A percentile compares a stretch with the other conserved stretches of the same genome.
These are phyloP conservation scores for Hypanus sabinus DNA, from an alignment of 2,113 vertebrate species.

Conservation along the genomic window DNA sequence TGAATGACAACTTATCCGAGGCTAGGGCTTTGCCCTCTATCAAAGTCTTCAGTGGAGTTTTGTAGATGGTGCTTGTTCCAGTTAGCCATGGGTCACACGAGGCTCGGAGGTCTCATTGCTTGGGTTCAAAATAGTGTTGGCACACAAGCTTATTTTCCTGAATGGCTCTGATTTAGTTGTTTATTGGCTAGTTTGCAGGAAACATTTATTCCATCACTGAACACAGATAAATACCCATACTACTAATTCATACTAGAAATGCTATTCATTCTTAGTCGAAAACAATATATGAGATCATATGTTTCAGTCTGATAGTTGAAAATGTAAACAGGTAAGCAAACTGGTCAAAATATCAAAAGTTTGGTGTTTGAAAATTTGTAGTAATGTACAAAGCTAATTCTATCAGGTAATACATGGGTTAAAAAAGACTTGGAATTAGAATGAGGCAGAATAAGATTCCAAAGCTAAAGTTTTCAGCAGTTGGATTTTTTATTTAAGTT, in stretches of 20 bases:
- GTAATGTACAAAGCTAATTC: neutral
- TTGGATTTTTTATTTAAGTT: neutral
- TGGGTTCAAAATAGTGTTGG: too few relatives aligned
- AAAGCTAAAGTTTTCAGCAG: neutral
- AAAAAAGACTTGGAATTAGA: neutral
- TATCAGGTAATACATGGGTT: neutral
- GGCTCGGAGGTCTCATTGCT: too few relatives aligned
- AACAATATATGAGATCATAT: neutral
- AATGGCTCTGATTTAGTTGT: too few relatives aligned
- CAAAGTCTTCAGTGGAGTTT: too few relatives aligned
- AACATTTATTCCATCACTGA: neutral
- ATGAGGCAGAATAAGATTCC: neutral
- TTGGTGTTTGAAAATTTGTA: neutral
- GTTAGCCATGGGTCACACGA: too few relatives aligned
- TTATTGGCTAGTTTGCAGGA: conserved; percentile 10
- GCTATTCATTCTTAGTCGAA: neutral
- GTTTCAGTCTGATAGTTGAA: neutral
- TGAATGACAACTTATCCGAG: too few relatives aligned
- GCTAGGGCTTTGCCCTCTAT: too few relatives aligned
- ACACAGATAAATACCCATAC: neutral
- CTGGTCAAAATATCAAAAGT: neutral
- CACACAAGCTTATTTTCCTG: too few relatives aligned
- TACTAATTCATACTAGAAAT: neutral
- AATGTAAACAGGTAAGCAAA: neutral
- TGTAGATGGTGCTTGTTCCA: too few relatives aligned